Evolutionary conservation across 2,113 vertebrate genomes (phyloP).

Genomic region (Peucedramus taeniatus): DNA sequence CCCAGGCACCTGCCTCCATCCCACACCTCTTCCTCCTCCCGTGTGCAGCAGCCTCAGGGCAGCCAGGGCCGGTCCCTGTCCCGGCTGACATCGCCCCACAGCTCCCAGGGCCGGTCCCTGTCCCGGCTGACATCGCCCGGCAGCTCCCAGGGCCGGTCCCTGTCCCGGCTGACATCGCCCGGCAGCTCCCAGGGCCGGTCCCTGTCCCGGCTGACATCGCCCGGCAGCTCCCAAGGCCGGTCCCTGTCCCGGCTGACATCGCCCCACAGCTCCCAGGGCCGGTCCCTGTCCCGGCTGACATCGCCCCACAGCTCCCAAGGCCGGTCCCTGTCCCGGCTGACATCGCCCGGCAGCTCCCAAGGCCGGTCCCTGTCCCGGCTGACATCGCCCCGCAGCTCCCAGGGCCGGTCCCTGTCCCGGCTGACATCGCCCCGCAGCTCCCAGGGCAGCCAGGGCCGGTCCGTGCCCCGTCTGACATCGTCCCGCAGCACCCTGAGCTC

Average conservation of each 20-base stretch:
- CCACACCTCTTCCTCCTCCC: not conserved
- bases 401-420: not conserved
- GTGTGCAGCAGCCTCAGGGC: not conserved
- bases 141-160: not conserved
- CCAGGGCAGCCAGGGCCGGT: not conserved
- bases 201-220: not conserved
- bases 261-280: not conserved
- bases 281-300: not conserved
- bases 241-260: too few species aligned
- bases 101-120: not conserved
- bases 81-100: not conserved
- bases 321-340: not conserved
- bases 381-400: not conserved
- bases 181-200: not conserved
- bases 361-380: not conserved
- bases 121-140: not conserved
- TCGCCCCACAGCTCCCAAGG: not conserved
- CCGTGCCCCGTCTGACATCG: fast-evolving
- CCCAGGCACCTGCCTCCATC: not conserved
- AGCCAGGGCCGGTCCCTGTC: not conserved
- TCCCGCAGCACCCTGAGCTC: not conserved
- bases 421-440: not conserved
- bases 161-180: not conserved
- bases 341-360: not conserved
- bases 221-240: not conserved